These are phyloP conservation scores for Erethizon dorsatum DNA, from an alignment of 2,797 vertebrate genomes.

Conservation along the genomic window DNA sequence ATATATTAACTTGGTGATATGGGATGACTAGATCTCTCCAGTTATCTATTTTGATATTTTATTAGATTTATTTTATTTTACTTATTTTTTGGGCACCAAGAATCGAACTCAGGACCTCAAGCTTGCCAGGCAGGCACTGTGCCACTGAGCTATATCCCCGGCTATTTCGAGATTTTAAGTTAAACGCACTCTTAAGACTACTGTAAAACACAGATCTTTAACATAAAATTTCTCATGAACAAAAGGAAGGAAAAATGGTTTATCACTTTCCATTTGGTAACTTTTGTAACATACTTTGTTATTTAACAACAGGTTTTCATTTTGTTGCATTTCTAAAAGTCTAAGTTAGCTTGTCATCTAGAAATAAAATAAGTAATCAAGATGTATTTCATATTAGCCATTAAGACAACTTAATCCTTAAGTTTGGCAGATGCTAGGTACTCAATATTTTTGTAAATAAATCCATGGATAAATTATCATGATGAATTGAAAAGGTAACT, in stretches of 20 bases:
- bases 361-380: background rate
- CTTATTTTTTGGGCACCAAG: no score
- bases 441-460: slow-evolving; percentile 8
- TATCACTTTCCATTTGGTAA: background rate
- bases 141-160: no score
- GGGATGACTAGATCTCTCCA: background rate
- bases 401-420: background rate
- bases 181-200: slow-evolving; percentile 2
- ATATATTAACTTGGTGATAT: background rate
- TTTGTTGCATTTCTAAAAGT: background rate
- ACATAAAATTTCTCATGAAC: background rate
- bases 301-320: background rate
- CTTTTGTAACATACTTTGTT: background rate
- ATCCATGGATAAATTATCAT: background rate
- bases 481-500: background rate
- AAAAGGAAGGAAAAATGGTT: background rate
- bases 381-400: background rate
- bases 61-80: background rate
- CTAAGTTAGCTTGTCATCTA: background rate
- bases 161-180: slow-evolving; percentile 15
- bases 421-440: background rate
- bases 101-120: no score
- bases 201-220: background rate
- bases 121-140: no score
- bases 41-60: slow-evolving; percentile 26